phyloP scores from a whole-genome alignment of 2,797 vertebrate genomes.

The Parauchenoglanis ngamensis region DNA sequence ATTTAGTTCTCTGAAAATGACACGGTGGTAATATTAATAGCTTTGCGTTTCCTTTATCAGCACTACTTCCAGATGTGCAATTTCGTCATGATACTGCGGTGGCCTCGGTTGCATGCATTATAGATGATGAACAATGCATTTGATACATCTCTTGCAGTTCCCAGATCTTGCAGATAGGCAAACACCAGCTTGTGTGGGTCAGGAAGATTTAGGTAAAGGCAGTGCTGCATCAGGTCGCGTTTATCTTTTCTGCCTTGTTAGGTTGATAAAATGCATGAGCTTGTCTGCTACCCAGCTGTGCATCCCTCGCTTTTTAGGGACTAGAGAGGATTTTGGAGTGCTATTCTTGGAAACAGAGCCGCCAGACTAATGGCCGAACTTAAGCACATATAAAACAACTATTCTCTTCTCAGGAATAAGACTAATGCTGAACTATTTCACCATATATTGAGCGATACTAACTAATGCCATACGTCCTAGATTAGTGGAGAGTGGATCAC shows the following conservation, averaged over 20 bases:
- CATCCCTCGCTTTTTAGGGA: conserved; percentile 28
- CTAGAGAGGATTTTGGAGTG: conserved; percentile 1
- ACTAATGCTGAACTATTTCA: not conserved
- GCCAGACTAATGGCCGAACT: conserved; percentile 14
- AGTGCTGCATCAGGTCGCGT: conserved; percentile 5
- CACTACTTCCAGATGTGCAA: conserved; percentile 25
- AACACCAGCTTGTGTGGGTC: conserved; percentile 16
- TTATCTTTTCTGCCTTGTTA: conserved; percentile 46
- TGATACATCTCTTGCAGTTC: conserved; percentile 34
- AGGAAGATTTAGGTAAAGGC: conserved; percentile 9
- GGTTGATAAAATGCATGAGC: conserved; percentile 21
- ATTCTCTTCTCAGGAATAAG: not conserved
- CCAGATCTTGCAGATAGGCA: conserved; percentile 1
- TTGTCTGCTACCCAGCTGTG: conserved; percentile 31
- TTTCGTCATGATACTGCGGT: conserved; percentile 31
- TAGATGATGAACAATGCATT: conserved; percentile 31
- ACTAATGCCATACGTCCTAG: not conserved
- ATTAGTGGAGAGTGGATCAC: not conserved
- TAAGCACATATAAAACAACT: conserved; percentile 17
- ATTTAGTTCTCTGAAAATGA: conserved; percentile 44
- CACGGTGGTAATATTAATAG: conserved; percentile 47
- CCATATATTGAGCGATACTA: not conserved
- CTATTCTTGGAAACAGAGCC: conserved; percentile 25
- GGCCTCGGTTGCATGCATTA: conserved; percentile 21
- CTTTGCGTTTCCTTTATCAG: conserved; percentile 32